Conservation (phyloP, 2,797 vertebrate species). For the Cyprinella venusta region DNA sequence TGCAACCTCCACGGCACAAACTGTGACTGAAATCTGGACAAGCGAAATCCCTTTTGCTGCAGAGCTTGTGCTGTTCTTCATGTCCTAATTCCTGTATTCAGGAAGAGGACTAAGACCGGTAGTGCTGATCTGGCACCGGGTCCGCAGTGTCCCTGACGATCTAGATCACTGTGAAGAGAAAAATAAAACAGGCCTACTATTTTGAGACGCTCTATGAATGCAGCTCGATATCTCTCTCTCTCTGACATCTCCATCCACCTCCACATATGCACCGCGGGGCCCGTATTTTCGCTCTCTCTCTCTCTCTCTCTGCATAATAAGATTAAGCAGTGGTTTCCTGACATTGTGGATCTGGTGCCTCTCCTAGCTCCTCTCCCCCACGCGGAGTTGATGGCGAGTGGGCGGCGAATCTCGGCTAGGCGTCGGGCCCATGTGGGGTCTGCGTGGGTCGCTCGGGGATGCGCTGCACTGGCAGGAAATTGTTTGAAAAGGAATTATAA, state of each 20-base stretch:
- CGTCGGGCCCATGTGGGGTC: slow-evolving; percentile 44
- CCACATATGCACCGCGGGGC: slow-evolving; percentile 43
- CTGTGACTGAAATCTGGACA: slow-evolving; percentile 9
- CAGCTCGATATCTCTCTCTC: slow-evolving; percentile 35
- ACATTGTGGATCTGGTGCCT: slow-evolving; percentile 56
- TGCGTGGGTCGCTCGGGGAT: slow-evolving; percentile 44
- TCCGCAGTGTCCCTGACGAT: slow-evolving; percentile 26
- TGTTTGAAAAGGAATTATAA: slow-evolving; percentile 53
- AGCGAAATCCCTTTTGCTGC: slow-evolving; percentile 13
- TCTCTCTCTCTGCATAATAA: slow-evolving; percentile 63
- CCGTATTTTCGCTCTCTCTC: slow-evolving; percentile 10
- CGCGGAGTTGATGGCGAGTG: slow-evolving; percentile 48
- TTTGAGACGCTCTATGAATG: slow-evolving; percentile 38
- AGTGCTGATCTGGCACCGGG: slow-evolving; percentile 42
- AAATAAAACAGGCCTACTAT: slow-evolving; percentile 45
- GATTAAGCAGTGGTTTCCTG: slow-evolving; percentile 61
- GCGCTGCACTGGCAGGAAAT: slow-evolving; percentile 35
- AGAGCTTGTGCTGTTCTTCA: slow-evolving; percentile 29
- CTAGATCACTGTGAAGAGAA: slow-evolving; percentile 36
- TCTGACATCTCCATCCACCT: slow-evolving; percentile 50
- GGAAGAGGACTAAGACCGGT: slow-evolving; percentile 19
- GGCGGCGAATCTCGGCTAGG: slow-evolving; percentile 33
- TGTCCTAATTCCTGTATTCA: slow-evolving; percentile 46
- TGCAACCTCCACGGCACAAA: neutral
- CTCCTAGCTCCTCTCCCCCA: slow-evolving; percentile 39